Evolutionary conservation across 2,888 invertebrate species (phyloP).

Genomic region (Scaptomyza flava): DNA sequence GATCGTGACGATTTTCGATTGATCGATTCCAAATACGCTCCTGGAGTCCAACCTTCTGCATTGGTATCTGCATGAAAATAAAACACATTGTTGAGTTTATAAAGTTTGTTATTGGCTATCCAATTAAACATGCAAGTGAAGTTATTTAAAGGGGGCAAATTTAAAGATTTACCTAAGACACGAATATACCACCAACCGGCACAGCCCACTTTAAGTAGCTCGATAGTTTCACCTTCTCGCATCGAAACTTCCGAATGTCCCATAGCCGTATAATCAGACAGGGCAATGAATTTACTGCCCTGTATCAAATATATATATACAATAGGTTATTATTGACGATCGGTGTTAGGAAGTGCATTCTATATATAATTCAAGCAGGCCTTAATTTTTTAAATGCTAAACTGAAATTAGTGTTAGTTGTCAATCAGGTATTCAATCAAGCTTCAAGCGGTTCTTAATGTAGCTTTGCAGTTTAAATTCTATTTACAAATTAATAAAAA

Average conservation of each 20-base stretch:
- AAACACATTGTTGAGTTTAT: not conserved
- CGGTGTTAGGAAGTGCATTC: slow-evolving; percentile 19
- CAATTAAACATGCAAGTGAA: slow-evolving; percentile 26
- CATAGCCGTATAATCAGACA: slow-evolving; percentile 96
- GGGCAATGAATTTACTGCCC: slow-evolving; percentile 93
- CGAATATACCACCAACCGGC: slow-evolving; percentile 99
- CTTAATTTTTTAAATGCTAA: not conserved
- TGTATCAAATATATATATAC: slow-evolving; percentile 75
- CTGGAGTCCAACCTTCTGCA: slow-evolving; percentile 97
- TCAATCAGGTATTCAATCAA: slow-evolving; percentile 3
- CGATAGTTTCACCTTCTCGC: slow-evolving; percentile 95
- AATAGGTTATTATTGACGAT: slow-evolving; percentile 36
- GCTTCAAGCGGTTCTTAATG: slow-evolving; percentile 21
- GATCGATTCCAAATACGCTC: slow-evolving; percentile 93
- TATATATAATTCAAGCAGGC: slow-evolving; percentile 81
- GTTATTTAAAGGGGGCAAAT: not conserved
- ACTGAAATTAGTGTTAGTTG: slow-evolving; percentile 7
- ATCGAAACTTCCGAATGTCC: slow-evolving; percentile 96
- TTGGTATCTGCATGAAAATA: slow-evolving; percentile 85
- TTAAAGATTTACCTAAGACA: slow-evolving; percentile 87
- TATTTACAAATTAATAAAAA: slow-evolving; percentile 7
- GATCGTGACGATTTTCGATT: slow-evolving; percentile 91
- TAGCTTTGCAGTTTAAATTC: not conserved
- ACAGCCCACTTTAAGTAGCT: slow-evolving; percentile 95
- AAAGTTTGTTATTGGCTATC: not conserved